A percentile compares a stretch with the other conserved stretches of the same genome.
These are phyloP conservation scores for Zoroaster sp. DNA, from an alignment of 53 echinoderm and acorn worm species.

Conservation along the genomic window DNA sequence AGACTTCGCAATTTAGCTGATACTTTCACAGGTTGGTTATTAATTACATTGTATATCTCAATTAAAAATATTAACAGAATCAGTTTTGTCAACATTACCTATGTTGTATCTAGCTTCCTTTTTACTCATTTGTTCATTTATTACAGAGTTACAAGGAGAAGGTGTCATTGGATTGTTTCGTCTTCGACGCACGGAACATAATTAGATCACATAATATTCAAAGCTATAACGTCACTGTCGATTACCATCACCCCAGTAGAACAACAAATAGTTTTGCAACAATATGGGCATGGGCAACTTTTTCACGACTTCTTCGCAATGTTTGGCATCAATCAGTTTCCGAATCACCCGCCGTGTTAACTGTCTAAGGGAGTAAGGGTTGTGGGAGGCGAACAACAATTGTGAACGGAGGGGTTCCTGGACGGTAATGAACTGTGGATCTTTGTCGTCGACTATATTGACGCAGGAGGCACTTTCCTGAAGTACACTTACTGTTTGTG, in stretches of 20 bases:
- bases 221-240: no score
- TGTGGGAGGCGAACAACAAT: slow-evolving; percentile 1
- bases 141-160: no score
- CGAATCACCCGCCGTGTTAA: slow-evolving; percentile 4
- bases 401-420: slow-evolving; percentile 21
- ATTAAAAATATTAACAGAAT: no score
- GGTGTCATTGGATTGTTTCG: no score
- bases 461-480: slow-evolving; percentile 5
- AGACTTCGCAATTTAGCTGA: no score
- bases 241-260: slow-evolving; percentile 1
- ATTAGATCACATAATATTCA: no score
- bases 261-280: slow-evolving; percentile 33
- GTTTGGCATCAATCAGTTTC: background rate
- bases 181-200: no score
- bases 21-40: no score
- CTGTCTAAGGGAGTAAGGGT: slow-evolving; percentile 19
- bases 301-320: background rate
- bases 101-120: no score
- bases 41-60: no score
- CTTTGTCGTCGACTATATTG: slow-evolving; percentile 14
- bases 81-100: no score
- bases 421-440: background rate
- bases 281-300: background rate
- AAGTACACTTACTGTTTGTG: slow-evolving; percentile 4
- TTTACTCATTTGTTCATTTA: no score